Base-by-base conservation (phyloP, 2,797 vertebrate species). In the Phataginus tetradactyla region DNA sequence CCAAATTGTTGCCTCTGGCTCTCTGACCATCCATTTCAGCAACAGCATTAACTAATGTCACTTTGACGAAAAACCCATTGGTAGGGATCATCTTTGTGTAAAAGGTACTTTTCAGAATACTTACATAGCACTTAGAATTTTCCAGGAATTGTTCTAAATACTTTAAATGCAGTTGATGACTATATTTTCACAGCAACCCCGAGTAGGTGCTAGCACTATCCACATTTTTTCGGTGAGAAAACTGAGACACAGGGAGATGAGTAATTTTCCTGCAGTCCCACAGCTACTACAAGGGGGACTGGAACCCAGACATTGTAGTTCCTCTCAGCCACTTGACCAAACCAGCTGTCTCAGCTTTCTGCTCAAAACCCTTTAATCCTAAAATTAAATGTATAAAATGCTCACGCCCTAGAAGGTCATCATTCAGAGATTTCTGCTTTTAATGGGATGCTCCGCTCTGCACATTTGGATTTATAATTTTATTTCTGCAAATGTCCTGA, bases 391-490 rank as follows among this genome's bases (percentile, higher is more conserved):
- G 80, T 75, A 89, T 20, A 87, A 90, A 81, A 77, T 57, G 21
- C 11, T 39, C 53, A 45, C 85, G 14, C 7, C 29, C 14, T 86
- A 37, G 34, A 72, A 45, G 20, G 39, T 72, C 25, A 74, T 49
- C 42, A 27, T 59, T 95, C 53, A n/a, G 80, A 71, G 9, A 45
- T 45, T 13, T 75, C 51, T 49, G 17, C 61, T 86, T 81, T 78
- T 74, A 91, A 93, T 37, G 72, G 77, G 89, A 90, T 83, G 11
- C 1, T 45, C 39, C 66, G 7, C 34, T 96, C 90, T 91, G 49
- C 25, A 55, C 4, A 61, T 80, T 86, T 75, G 78, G 3, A 53
- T 74, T 84, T 95, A 85, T 86, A n/a, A 21, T 93, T 91, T 93
- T 78, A 87, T 95, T 92, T 95, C 17, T 86, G 8, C 23, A 69